phyloP scores from a whole-genome alignment of 2,888 invertebrate species.

The Aromia moschata region DNA sequence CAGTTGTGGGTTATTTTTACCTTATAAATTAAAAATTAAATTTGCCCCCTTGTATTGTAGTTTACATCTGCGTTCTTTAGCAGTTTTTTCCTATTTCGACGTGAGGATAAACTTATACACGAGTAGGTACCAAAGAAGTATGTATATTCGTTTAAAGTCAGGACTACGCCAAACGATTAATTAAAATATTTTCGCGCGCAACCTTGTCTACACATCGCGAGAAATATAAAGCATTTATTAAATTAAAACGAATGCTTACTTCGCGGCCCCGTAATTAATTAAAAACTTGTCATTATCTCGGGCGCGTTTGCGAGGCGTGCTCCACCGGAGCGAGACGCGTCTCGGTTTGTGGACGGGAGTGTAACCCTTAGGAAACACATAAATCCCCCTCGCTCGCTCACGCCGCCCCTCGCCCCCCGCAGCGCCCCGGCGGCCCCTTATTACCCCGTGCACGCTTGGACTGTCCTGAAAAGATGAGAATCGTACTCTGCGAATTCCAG shows the following conservation, averaged over 20 bases:
- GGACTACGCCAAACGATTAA: constrained; percentile 19
- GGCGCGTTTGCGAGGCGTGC: constrained; percentile 54
- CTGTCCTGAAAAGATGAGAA: constrained; percentile 62
- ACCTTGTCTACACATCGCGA: constrained; percentile 39
- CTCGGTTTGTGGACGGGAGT: constrained; percentile 56
- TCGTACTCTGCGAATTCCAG: constrained; percentile 62
- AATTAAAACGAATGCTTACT: constrained; percentile 54
- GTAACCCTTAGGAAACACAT: constrained; percentile 61
- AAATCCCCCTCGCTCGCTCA: constrained; percentile 52
- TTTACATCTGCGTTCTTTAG: too few relatives aligned
- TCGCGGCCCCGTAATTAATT: constrained; percentile 57
- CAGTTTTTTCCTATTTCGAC: too few relatives aligned
- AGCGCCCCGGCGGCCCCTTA: too few relatives aligned
- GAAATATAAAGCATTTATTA: constrained; percentile 50
- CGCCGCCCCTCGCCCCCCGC: too few relatives aligned
- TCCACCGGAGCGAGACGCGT: constrained; percentile 54
- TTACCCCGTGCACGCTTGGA: constrained; percentile 57
- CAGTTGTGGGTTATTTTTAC: too few relatives aligned
- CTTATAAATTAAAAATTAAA: too few relatives aligned
- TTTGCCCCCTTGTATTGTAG: too few relatives aligned
- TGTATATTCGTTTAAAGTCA: too few relatives aligned
- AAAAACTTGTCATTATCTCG: constrained; percentile 58
- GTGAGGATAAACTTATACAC: too few relatives aligned
- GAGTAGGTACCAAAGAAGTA: too few relatives aligned
- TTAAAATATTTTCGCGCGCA: constrained; percentile 38